phyloP scores from a whole-genome alignment of 2,113 vertebrate species.

The Serilophus lunatus region DNA sequence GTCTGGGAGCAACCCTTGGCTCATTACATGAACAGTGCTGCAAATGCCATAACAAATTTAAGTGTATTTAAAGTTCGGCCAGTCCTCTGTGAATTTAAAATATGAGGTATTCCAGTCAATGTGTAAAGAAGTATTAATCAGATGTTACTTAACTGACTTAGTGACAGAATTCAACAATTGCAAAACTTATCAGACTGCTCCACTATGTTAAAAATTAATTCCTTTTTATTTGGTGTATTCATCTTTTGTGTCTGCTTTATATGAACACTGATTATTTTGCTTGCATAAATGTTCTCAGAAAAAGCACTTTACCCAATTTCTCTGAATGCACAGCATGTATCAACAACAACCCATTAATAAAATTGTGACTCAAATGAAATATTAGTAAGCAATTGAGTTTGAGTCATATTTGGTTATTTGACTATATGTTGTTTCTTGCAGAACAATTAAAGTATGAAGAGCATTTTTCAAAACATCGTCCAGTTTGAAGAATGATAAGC shows the following conservation, averaged over 20 bases:
- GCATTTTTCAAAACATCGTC: neutral
- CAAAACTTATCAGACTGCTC: neutral
- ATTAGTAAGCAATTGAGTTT: neutral
- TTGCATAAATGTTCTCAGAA: neutral
- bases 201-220: neutral
- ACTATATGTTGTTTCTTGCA: neutral
- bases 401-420: neutral
- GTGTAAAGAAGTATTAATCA: neutral
- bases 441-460: neutral
- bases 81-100: neutral
- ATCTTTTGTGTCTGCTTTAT: neutral
- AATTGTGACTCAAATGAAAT: neutral
- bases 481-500: neutral
- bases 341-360: neutral
- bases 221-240: rapidly evolving
- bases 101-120: neutral
- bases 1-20: neutral
- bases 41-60: neutral
- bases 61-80: neutral
- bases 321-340: neutral
- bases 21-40: neutral
- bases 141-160: neutral
- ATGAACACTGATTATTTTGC: neutral
- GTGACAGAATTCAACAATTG: neutral
- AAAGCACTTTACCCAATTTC: neutral